Evolutionary conservation across 2,888 invertebrate species (phyloP).

Genomic region (Piscicola geometra): DNA sequence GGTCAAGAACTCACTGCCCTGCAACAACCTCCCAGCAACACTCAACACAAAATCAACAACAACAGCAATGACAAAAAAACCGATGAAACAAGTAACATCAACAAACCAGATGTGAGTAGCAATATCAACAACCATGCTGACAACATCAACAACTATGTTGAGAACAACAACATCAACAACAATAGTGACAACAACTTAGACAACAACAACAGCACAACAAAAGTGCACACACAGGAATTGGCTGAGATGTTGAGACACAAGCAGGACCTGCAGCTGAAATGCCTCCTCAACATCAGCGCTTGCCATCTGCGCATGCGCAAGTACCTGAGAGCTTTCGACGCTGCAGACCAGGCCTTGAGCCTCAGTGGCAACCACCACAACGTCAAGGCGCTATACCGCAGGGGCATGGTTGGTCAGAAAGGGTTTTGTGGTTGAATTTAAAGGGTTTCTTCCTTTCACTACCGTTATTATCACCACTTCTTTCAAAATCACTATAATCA

Average conservation of each 20-base stretch:
- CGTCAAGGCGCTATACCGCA: slow-evolving; percentile 34
- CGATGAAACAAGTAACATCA: not conserved
- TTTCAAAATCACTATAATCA: not conserved
- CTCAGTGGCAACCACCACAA: slow-evolving; percentile 26
- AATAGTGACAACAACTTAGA: not conserved
- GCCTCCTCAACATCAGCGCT: slow-evolving; percentile 25
- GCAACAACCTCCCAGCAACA: too few relatives aligned
- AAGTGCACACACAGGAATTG: not conserved
- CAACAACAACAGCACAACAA: not conserved
- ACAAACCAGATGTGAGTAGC: not conserved
- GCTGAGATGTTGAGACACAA: not conserved
- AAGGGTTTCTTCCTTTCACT: too few relatives aligned
- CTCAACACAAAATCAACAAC: not conserved
- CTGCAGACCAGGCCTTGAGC: slow-evolving; percentile 22
- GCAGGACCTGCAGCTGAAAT: not conserved
- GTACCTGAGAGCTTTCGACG: slow-evolving; percentile 30
- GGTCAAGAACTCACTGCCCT: not conserved
- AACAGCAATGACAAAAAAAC: not conserved
- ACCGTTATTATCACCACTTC: not conserved
- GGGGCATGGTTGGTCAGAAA: slow-evolving; percentile 26
- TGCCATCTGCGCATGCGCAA: slow-evolving; percentile 34
- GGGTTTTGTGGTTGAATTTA: not conserved
- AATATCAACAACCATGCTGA: not conserved
- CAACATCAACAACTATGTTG: not conserved
- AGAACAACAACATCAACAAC: not conserved